Conservation (phyloP, 2,113 vertebrate species). For the Clarias gariepinus region DNA sequence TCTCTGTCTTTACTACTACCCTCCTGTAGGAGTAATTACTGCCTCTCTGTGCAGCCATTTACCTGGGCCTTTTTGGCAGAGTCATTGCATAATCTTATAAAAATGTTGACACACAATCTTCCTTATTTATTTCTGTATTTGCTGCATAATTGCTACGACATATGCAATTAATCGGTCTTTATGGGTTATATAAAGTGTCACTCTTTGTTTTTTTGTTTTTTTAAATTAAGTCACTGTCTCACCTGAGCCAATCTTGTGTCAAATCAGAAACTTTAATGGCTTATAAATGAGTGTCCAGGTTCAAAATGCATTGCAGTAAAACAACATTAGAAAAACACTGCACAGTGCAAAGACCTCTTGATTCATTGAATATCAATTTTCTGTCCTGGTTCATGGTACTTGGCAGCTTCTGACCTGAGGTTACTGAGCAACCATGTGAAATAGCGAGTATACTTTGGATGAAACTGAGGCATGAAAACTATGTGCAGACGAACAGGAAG, state of each 20-base stretch:
- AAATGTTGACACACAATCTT: slow-evolving; percentile 11
- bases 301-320: neutral
- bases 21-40: slow-evolving; percentile 42
- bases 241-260: neutral
- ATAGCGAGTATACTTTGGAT: neutral
- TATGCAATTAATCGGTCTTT: neutral
- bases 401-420: neutral
- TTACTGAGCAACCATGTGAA: neutral
- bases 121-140: slow-evolving; percentile 15
- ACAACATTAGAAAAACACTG: neutral
- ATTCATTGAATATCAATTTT: neutral
- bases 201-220: neutral
- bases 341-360: neutral
- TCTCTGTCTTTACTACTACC: slow-evolving; percentile 15
- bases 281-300: neutral
- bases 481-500: neutral
- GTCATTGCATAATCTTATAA: slow-evolving; percentile 51
- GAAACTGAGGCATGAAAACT: slow-evolving; percentile 17
- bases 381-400: neutral
- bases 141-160: slow-evolving; percentile 8
- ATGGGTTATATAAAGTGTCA: neutral
- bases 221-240: no score
- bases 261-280: neutral
- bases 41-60: slow-evolving; percentile 29
- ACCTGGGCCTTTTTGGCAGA: slow-evolving; percentile 14